These are phyloP conservation scores for Arbacia lixula DNA, from an alignment of 53 echinoderm and acorn worm genomes.

Conservation along the genomic window DNA sequence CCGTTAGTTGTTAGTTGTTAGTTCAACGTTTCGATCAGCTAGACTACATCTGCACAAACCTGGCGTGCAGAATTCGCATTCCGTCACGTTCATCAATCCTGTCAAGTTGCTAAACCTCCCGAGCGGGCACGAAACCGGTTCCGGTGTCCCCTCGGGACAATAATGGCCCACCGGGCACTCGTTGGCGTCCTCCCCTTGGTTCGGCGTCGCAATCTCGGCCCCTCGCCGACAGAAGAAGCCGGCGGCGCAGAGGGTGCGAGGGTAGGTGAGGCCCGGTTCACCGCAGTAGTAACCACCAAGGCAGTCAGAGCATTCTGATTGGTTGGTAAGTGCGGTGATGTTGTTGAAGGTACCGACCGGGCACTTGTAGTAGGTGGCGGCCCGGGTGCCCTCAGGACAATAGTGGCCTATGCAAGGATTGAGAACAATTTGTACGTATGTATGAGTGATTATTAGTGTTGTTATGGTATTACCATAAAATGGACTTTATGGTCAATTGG, in stretches of 20 bases:
- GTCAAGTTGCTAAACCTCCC: conserved; percentile 95
- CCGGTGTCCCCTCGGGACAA: conserved; percentile 83
- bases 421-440: neutral
- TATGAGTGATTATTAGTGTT: no score
- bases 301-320: conserved; percentile 87
- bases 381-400: conserved; percentile 85
- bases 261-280: conserved; percentile 88
- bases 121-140: conserved; percentile 81
- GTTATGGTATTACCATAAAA: no score
- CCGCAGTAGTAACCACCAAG: conserved; percentile 97
- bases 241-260: conserved; percentile 83
- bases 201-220: conserved; percentile 79
- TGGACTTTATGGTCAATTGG: no score
- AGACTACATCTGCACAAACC: no score
- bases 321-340: conserved; percentile 77
- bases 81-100: conserved; percentile 88
- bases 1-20: no score
- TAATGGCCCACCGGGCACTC: conserved; percentile 88
- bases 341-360: conserved; percentile 97
- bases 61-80: conserved; percentile 88
- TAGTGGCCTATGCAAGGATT: conserved; percentile 68
- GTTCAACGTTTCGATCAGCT: no score
- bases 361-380: conserved; percentile 81
- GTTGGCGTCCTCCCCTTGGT: conserved; percentile 80
- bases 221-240: conserved; percentile 89